Evolutionary conservation across 30 jellyfish, hydroid and myxozoan genomes (phyloP), one percentile per base, ranked within the genome.

Genomic region (Sanderia malayensis): DNA sequence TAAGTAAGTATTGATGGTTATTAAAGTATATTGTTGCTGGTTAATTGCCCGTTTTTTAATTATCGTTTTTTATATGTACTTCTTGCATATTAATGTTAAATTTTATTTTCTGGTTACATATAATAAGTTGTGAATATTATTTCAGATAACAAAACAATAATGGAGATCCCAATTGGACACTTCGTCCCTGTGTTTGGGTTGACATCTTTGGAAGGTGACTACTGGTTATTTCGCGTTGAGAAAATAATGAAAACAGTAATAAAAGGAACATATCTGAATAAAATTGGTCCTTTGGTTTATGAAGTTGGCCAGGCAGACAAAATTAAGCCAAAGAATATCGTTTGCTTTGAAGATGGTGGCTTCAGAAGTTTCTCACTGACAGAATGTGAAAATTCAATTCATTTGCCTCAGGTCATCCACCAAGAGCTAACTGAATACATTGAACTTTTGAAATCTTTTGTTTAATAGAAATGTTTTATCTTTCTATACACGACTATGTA

Each of bases 301-400:
- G 52, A 37, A 37, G 52, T 37, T 37, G 52, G 52, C 52, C 52
- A 37, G 52, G 52, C 52, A 37, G 52, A 37, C 52, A 37, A 37
- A 37, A 37, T 37, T 37, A 37, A 37, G 52, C 52, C 52, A 37
- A 37, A 37, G 52, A 37, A 37, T 37, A 37, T 37, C 6, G 13
- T 37, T 37, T 37, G 52, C 52, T 37, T 37, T 37, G 52, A 37
- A 37, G 52, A 37, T 37, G 52, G 52, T 37, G 52, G 52, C 52
- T 37, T 37, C 52, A 37, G 52, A 37, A 37, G 52, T 37, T 37
- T 37, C 52, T 37, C 52, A 13, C 52, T 37, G 52, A 37, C 10
- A 13, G 52, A 37, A 37, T 37, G 52, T 37, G 52, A 37, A 37
- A 37, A 37, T 37, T 37, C 52, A 37, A 13, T 37, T 37, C 52